These are phyloP conservation scores for Parnassius mnemosyne DNA, from an alignment of 2,888 invertebrate species.

Conservation along the genomic window DNA sequence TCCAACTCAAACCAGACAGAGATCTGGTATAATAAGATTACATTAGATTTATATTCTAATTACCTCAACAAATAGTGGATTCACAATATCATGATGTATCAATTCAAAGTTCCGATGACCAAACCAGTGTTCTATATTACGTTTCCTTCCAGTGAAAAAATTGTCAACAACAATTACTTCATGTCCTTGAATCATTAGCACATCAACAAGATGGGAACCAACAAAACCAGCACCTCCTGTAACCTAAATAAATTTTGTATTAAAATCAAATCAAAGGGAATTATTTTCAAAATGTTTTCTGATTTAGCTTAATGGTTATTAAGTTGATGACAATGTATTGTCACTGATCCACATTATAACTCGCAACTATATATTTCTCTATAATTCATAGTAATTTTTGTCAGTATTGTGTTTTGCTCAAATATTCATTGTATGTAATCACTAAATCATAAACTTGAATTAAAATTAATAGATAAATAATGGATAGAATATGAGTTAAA, in stretches of 20 bases:
- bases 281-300: no score
- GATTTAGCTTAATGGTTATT: no score
- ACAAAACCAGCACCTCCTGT: constrained; percentile 99
- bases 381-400: no score
- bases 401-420: no score
- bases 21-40: no score
- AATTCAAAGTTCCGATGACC: constrained; percentile 99
- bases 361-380: no score
- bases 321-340: no score
- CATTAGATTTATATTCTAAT: constrained; percentile 2
- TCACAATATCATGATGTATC: constrained; percentile 99
- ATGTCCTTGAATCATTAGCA: constrained; percentile 96
- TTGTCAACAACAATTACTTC: constrained; percentile 98
- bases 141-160: constrained; percentile 97
- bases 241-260: constrained; percentile 73
- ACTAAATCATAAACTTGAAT: neutral
- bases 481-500: neutral
- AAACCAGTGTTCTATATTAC: constrained; percentile 99
- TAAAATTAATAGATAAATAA: constrained; percentile 7
- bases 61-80: constrained; percentile 96
- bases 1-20: no score
- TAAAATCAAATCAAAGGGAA: neutral
- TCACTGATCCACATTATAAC: no score
- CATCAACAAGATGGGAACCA: constrained; percentile 98
- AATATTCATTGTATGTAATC: no score